phyloP scores from a whole-genome alignment of 2,888 invertebrate species.

The Entomobrya proxima region DNA sequence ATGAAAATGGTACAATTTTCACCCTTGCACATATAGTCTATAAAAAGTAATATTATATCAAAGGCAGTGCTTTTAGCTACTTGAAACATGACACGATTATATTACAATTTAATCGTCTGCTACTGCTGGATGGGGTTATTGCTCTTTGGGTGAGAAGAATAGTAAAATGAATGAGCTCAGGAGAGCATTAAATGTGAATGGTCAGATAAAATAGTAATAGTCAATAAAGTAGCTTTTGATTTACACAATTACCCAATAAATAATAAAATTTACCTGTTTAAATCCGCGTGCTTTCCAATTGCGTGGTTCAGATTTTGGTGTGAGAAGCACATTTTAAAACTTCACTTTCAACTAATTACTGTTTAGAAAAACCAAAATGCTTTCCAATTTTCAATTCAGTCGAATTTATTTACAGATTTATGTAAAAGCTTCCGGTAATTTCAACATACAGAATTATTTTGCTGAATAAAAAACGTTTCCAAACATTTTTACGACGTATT shows the following conservation, averaged over 20 bases:
- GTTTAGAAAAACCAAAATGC: not conserved
- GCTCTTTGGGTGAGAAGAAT: not conserved
- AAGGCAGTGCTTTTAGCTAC: not conserved
- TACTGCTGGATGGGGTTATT: slow-evolving; percentile 51
- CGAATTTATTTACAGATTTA: not conserved
- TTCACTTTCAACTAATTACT: no score
- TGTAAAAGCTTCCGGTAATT: not conserved
- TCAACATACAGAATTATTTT: no score
- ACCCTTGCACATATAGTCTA: not conserved
- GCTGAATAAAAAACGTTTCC: no score
- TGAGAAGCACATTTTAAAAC: no score
- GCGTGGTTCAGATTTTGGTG: not conserved
- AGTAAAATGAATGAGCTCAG: slow-evolving; percentile 13
- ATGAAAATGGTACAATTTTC: slow-evolving; percentile 28
- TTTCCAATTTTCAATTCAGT: not conserved
- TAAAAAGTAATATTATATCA: slow-evolving; percentile 6
- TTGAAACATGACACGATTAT: slow-evolving; percentile 44
- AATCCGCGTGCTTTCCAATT: not conserved
- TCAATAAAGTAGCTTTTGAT: not conserved
- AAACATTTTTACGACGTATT: no score
- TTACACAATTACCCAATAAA: not conserved
- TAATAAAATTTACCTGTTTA: not conserved
- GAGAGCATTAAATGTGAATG: not conserved
- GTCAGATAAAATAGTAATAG: not conserved
- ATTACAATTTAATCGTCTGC: slow-evolving; percentile 47